Conservation (phyloP, 1,140 invertebrate genomes). For the Sitophilus oryzae region DNA sequence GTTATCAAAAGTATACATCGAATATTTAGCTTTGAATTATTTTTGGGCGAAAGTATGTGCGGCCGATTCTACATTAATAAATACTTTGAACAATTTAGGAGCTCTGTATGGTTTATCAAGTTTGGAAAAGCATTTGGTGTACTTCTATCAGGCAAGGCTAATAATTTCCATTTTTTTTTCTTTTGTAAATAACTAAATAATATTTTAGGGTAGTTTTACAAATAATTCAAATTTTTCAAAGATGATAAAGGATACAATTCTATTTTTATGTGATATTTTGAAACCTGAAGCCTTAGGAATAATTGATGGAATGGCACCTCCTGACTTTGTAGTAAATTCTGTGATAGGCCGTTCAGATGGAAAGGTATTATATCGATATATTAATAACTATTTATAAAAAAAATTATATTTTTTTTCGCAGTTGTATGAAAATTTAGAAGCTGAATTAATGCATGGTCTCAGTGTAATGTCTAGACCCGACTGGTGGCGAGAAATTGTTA, state of each 20-base stretch:
- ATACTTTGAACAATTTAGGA: conserved; percentile 59
- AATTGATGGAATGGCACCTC: conserved; percentile 79
- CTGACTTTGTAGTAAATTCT: conserved; percentile 84
- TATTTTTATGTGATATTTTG: conserved; percentile 63
- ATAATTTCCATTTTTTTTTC: not conserved
- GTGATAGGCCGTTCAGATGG: conserved; percentile 78
- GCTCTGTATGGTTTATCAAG: conserved; percentile 65
- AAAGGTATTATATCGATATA: conserved; percentile 58
- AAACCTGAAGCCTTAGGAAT: conserved; percentile 72
- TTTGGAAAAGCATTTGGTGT: conserved; percentile 65
- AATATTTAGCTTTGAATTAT: conserved; percentile 59
- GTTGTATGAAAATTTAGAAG: conserved; percentile 79
- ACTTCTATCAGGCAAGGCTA: conserved; percentile 34
- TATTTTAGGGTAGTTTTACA: conserved; percentile 31
- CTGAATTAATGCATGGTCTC: conserved; percentile 63
- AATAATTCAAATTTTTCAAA: conserved; percentile 44
- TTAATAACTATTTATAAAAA: not conserved
- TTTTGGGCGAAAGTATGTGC: conserved; percentile 50
- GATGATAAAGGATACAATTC: conserved; percentile 56
- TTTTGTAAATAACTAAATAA: not conserved
- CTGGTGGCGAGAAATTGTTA: conserved; percentile 73
- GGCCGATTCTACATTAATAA: conserved; percentile 43
- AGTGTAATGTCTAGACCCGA: conserved; percentile 64
- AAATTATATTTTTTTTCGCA: conserved; percentile 43
- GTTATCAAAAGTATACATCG: conserved; percentile 69